These are phyloP conservation scores for Campopleginae sp. DNA, from an alignment of 2,888 invertebrate species.

Conservation along the genomic window DNA sequence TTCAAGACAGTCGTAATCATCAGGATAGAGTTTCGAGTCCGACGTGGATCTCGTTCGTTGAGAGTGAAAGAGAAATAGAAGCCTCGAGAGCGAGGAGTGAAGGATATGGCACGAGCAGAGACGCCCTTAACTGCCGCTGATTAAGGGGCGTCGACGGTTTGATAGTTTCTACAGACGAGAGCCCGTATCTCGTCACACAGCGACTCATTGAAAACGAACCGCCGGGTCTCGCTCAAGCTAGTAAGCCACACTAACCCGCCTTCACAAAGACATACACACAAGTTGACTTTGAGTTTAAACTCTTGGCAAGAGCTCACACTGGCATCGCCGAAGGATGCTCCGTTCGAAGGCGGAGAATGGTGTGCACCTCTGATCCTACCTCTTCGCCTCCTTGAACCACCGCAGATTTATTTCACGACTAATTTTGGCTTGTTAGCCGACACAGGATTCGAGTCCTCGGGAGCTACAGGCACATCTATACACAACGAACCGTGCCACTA, in stretches of 20 bases:
- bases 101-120: constrained; percentile 60
- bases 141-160: constrained; percentile 75
- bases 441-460: constrained; percentile 69
- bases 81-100: constrained; percentile 32
- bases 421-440: constrained; percentile 79
- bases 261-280: constrained; percentile 23
- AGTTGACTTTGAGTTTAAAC: constrained; percentile 47
- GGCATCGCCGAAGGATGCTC: constrained; percentile 48
- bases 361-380: constrained; percentile 19
- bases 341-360: constrained; percentile 25
- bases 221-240: constrained; percentile 34
- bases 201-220: constrained; percentile 48
- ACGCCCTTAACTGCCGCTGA: constrained; percentile 73
- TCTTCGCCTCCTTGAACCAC: constrained; percentile 33
- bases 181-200: constrained; percentile 45
- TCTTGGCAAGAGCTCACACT: constrained; percentile 45
- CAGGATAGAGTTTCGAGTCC: constrained; percentile 32
- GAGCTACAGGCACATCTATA: constrained; percentile 23
- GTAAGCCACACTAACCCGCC: constrained; percentile 19
- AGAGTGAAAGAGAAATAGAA: constrained; percentile 7
- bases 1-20: constrained; percentile 20
- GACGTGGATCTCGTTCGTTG: constrained; percentile 12
- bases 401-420: constrained; percentile 78
- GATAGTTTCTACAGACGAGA: constrained; percentile 72
- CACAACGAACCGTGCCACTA: constrained; percentile 31